A percentile compares a stretch with the other conserved stretches of the same genome.
Evolutionary conservation across 1,140 invertebrate species (phyloP).

Genomic region (Matsumurasca onukii): DNA sequence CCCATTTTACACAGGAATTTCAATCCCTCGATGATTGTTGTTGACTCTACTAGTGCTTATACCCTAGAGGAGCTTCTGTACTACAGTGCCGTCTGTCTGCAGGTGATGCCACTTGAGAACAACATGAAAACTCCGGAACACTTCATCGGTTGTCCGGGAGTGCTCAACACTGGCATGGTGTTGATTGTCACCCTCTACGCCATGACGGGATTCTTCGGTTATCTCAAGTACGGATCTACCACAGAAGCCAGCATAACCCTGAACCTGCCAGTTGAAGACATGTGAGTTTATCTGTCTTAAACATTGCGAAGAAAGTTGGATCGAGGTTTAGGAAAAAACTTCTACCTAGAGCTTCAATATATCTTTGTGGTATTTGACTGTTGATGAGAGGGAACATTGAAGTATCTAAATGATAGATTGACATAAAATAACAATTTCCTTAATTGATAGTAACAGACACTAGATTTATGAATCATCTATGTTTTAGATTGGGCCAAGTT

Average conservation of each 20-base stretch:
- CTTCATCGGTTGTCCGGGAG: conserved; percentile 78
- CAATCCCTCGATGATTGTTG: no score
- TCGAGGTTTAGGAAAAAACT: no score
- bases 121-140: conserved; percentile 80
- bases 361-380: neutral
- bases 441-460: no score
- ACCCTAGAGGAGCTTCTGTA: no score
- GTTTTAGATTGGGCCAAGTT: conserved; percentile 65
- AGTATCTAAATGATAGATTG: no score
- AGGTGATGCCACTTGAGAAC: conserved; percentile 87
- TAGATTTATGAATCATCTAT: no score
- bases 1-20: no score
- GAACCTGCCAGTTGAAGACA: conserved; percentile 64
- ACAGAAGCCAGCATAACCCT: conserved; percentile 70
- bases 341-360: no score
- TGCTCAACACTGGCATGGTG: conserved; percentile 84
- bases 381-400: neutral
- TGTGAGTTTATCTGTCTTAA: no score
- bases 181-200: conserved; percentile 76
- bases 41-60: no score
- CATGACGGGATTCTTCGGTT: conserved; percentile 84
- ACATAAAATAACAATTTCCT: no score
- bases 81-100: conserved; percentile 25
- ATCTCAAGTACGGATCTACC: conserved; percentile 67
- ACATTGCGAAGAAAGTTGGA: no score